A percentile compares a stretch with the other conserved stretches of the same genome.
These are phyloP conservation scores for Tillus elongatus DNA, from an alignment of 2,888 invertebrate species.

Conservation along the genomic window DNA sequence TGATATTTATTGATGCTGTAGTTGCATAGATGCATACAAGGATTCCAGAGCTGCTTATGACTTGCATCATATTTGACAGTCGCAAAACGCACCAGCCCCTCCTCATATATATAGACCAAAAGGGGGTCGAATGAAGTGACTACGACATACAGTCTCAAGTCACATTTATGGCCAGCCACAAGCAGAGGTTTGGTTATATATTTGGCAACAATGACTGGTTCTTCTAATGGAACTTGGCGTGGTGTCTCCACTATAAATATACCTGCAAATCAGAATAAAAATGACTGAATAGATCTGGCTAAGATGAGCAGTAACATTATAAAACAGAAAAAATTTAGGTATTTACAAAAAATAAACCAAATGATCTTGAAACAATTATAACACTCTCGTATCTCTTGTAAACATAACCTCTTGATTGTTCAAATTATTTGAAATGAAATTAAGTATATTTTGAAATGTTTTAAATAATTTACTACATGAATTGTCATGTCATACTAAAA, in stretches of 20 bases:
- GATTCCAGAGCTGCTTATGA: constrained; percentile 89
- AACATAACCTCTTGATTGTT: too few species aligned
- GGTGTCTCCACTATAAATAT: constrained; percentile 42
- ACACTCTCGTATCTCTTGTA: too few species aligned
- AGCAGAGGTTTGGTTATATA: constrained; percentile 80
- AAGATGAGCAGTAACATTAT: constrained; percentile 1
- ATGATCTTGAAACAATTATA: too few species aligned
- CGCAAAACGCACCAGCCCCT: constrained; percentile 90
- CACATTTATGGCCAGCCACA: constrained; percentile 93
- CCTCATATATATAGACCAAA: constrained; percentile 89
- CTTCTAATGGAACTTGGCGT: constrained; percentile 77
- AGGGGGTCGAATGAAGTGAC: constrained; percentile 93
- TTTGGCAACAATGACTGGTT: constrained; percentile 82
- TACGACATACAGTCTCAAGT: constrained; percentile 87
- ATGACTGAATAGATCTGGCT: background rate
- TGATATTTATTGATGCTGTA: constrained; percentile 98
- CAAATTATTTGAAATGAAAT: too few species aligned
- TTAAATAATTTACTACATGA: too few species aligned
- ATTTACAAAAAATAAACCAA: constrained; percentile 5
- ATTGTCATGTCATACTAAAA: too few species aligned
- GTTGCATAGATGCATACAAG: constrained; percentile 95
- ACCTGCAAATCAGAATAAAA: constrained; percentile 25
- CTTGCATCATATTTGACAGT: constrained; percentile 89
- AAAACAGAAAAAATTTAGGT: background rate
- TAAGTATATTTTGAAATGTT: too few species aligned